Evolutionary conservation across 2,888 invertebrate genomes (phyloP), one percentile per base, ranked within the genome.

Genomic region (Drosophila fulvimacula): DNA sequence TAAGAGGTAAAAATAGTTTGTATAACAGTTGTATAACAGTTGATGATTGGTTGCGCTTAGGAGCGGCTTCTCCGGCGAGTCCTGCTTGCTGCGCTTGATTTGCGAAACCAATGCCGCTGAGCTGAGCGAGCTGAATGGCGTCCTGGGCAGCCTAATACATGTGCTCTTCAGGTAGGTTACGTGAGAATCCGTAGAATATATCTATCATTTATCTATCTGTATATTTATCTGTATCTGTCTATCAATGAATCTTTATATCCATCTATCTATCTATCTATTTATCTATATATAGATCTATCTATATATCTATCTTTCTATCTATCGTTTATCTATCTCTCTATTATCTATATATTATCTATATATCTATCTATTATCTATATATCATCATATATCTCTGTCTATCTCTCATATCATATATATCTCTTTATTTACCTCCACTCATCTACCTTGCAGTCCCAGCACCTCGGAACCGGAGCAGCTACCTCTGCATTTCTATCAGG

Each of bases 61-160:
- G 46, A 88, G 87, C 34, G 91, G 95, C 27, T 94, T 94, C 89
- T 92, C 93, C 15, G 95, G 95, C 1, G 93, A 93, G 70, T 88
- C 93, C 38, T 96, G 96, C 84, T 91, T 96, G 69, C 93, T 95
- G 64, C 93, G 95, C 74, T 93, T 94, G 52, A 95, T 96, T 77
- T 96, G 96, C 82, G 95, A 96, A 88, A 93, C 94, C 44, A 94
- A 94, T 60, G 93, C 88, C 1, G 89, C 90, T 0, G 78, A 84
- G 52, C 52, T 92, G 34, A 87, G 87, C 30, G 87, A 90, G 30
- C 71, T 94, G 71, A 94, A 95, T 87, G 96, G 96, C 13, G 93
- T 96, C 24, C 84, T 96, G 48, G 94, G 96, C 42, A 95, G 95
- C 84, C 88, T 96, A 61, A 90, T 96, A 13, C 95, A 95, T 78